Evolutionary conservation across 2,113 vertebrate genomes (phyloP), one percentile per base, ranked within the genome.

Genomic region (Microcebus jonahi): DNA sequence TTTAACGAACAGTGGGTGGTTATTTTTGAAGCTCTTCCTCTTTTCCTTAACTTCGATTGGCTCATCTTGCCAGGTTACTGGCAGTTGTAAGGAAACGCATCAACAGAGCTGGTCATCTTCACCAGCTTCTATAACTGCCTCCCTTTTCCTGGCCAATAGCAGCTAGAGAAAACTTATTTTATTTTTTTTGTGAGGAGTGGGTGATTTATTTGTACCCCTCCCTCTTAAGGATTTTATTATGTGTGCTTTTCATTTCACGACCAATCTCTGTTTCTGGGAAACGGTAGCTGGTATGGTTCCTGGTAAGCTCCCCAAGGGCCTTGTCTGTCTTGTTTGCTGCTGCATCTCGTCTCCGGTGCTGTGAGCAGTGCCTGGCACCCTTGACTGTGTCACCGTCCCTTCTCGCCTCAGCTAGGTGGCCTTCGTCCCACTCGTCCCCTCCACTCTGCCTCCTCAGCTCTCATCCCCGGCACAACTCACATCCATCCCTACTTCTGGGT

Each of bases 311-410:
- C 48, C 71, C 2, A 23, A 27, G 31, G 29, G 25, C 25, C 50
- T 71, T 25, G 17, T 50, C 59, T 90, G 13, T 67, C 27, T 20
- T 75, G 18, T 29, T 80, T 2, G 3, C 34, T 34, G 9, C 20
- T 23, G 27, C 53, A 8, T n/a, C 12, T 42, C 39, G 11, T n/a
- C 12, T 42, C 55, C 13, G 4, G 42, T 65, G 55, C 61, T 80
- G 42, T 57, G 50, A 73, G 31, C 9, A 1, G 3, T 36, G 57
- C 29, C 70, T 13, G 20, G 42, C 48, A 42, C 67, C 14, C 25
- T 21, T 8, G 27, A 53, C n/a, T 8, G 0, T 15, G 0, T 61
- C 6, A 23, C 0, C 0, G 2, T 76, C 18, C 18, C 13, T 57
- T 50, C 20, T n/a, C 3, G 1, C 9, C 36, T 77, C 23, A 11